Evolutionary conservation across 1,140 invertebrate species (phyloP).

Genomic region (Caerostris extrusa): DNA sequence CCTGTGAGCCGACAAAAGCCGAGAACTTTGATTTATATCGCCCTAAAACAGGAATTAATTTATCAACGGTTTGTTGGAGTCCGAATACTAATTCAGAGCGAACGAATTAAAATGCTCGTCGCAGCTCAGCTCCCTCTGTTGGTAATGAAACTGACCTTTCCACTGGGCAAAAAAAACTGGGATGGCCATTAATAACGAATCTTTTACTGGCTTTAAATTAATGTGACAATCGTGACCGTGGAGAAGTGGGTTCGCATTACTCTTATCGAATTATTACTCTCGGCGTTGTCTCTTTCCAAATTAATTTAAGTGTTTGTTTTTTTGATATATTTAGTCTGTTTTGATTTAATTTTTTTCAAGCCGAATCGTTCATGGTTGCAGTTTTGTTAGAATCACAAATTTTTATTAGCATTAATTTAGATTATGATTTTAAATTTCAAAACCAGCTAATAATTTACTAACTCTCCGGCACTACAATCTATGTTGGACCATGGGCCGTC

Average conservation of each 20-base stretch:
- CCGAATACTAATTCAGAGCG: not conserved
- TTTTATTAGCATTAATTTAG: no score
- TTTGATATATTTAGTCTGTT: no score
- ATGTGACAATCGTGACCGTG: not conserved
- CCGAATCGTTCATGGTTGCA: no score
- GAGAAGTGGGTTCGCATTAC: not conserved
- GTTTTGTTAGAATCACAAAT: no score
- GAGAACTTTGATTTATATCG: not conserved
- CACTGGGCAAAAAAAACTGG: not conserved
- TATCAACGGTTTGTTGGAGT: not conserved
- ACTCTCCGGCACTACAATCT: no score
- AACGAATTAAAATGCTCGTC: not conserved
- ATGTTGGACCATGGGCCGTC: no score
- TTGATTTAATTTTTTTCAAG: no score
- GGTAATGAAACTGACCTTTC: not conserved
- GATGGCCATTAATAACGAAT: not conserved
- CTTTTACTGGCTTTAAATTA: not conserved
- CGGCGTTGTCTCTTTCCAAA: no score
- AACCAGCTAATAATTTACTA: no score
- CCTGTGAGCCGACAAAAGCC: not conserved
- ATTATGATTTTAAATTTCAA: no score
- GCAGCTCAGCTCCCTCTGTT: not conserved
- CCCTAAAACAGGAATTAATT: not conserved
- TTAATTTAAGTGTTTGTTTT: no score
- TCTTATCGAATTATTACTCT: not conserved